Evolutionary conservation across 2,888 invertebrate species (phyloP), one percentile per base, ranked within the genome.

Genomic region (Dexiosoma caninum): DNA sequence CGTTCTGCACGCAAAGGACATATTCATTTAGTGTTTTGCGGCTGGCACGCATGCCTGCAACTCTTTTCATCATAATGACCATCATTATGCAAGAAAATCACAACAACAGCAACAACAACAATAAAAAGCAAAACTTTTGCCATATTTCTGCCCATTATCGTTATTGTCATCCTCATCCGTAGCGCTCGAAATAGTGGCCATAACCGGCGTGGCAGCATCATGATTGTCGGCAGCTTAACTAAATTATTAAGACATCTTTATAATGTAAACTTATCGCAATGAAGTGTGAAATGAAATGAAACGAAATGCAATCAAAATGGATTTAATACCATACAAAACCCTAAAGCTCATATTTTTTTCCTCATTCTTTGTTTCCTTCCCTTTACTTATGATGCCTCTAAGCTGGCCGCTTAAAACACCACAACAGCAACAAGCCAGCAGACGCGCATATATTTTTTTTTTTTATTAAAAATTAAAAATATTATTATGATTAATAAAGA

Each of bases 221-320:
- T 55, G 60, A 67, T 81, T 81, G 72, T 64, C 77, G 79, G 72
- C 84, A 82, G 85, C 87, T 86, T 85, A 86, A 86, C 86, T 88
- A 86, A 88, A 87, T 88, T 88, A 87, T 88, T 87, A 87, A 87
- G 86, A 87, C 87, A 87, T 86, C 87, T 88, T 88, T 87, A 88
- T 87, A 84, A 86, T 74, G 85, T 85, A 85, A 81, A 77, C 77
- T 81, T 81, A 86, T 87, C 88, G 86, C 88, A 87, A 87, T 88
- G 88, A 87, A 87, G 87, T 87, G 87, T 87, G 87, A 87, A 88
- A 86, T 86, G 87, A 82, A 83, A 83, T 82, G 76, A 78, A 83
- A 82, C 76, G 83, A 83, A 83, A 82, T 81, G 81, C 77, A 77
- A 81, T 81, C 72, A 81, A 72, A 81, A 51, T 74, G 81, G 77